These are phyloP conservation scores for Folsomia manolachei DNA, from an alignment of 2,888 invertebrate genomes.

Conservation along the genomic window DNA sequence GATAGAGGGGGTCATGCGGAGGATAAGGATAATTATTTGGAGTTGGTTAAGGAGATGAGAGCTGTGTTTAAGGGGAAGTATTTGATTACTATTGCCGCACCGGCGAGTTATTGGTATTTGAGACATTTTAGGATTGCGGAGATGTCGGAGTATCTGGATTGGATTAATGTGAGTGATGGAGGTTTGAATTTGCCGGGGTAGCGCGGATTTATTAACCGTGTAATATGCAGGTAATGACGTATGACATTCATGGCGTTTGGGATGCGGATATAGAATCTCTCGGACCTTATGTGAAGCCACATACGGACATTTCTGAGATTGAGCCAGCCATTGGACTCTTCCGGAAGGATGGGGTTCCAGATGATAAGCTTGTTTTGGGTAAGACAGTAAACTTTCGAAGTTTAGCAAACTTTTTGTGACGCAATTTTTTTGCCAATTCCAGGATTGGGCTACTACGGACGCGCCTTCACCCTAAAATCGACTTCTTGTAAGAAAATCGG, in stretches of 20 bases:
- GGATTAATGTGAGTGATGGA: slow-evolving; percentile 24
- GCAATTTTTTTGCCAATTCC: too few relatives aligned
- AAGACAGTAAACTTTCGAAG: neutral
- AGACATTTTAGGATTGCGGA: slow-evolving; percentile 25
- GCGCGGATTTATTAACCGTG: too few relatives aligned
- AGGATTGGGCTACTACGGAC: slow-evolving; percentile 28
- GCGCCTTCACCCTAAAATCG: slow-evolving; percentile 25
- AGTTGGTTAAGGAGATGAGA: slow-evolving; percentile 26
- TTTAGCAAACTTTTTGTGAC: neutral
- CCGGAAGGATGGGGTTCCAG: slow-evolving; percentile 29
- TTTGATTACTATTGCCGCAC: slow-evolving; percentile 30
- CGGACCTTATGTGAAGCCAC: slow-evolving; percentile 16
- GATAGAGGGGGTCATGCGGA: slow-evolving; percentile 27
- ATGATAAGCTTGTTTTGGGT: slow-evolving; percentile 27
- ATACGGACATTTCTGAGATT: slow-evolving; percentile 28
- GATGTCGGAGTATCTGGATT: slow-evolving; percentile 27
- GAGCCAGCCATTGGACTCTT: slow-evolving; percentile 24
- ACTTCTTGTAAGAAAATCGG: slow-evolving; percentile 21
- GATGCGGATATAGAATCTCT: slow-evolving; percentile 22
- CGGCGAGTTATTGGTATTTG: slow-evolving; percentile 31
- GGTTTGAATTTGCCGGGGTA: too few relatives aligned
- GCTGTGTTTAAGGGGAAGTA: slow-evolving; percentile 16
- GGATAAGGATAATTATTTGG: slow-evolving; percentile 26
- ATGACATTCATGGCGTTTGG: slow-evolving; percentile 33
- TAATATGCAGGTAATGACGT: slow-evolving; percentile 24